These are phyloP conservation scores for Ia io DNA, from an alignment of 2,113 vertebrate genomes.

Conservation along the genomic window DNA sequence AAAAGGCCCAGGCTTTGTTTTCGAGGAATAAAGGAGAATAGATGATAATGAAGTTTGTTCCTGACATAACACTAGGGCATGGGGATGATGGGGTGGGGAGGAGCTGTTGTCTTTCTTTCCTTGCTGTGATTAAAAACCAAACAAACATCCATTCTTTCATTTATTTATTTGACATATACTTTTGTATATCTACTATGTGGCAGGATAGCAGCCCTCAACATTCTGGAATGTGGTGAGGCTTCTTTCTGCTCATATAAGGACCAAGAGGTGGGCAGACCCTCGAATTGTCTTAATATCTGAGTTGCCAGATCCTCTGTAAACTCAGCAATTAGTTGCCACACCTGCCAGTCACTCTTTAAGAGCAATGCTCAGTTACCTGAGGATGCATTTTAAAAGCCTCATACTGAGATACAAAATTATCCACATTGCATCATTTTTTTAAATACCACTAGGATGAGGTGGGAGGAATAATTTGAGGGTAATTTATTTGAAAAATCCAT, in stretches of 20 bases:
- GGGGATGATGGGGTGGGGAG: background rate
- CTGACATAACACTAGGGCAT: background rate
- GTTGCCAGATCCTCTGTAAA: background rate
- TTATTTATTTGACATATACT: background rate
- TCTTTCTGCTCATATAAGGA: background rate
- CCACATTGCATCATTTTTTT: slow-evolving; percentile 65
- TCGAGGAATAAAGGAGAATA: slow-evolving; percentile 23
- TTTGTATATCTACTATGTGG: slow-evolving; percentile 1
- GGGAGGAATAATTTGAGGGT: slow-evolving; percentile 59
- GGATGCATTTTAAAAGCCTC: slow-evolving; percentile 33
- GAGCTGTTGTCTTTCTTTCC: background rate
- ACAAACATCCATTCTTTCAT: slow-evolving; percentile 15
- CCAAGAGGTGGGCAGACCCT: background rate
- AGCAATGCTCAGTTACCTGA: slow-evolving; percentile 26
- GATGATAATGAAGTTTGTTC: background rate
- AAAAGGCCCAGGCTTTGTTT: background rate
- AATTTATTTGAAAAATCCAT: slow-evolving; percentile 75
- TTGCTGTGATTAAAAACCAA: slow-evolving; percentile 41
- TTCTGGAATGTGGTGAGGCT: background rate
- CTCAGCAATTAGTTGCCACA: background rate
- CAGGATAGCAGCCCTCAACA: background rate
- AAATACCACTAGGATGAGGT: slow-evolving; percentile 60
- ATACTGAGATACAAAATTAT: slow-evolving; percentile 22
- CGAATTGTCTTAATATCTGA: background rate
- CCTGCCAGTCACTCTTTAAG: background rate